Base-by-base conservation (phyloP, 37 sponge, comb jelly and placozoan genomes). In the Chondrilla cf. caribensis region DNA sequence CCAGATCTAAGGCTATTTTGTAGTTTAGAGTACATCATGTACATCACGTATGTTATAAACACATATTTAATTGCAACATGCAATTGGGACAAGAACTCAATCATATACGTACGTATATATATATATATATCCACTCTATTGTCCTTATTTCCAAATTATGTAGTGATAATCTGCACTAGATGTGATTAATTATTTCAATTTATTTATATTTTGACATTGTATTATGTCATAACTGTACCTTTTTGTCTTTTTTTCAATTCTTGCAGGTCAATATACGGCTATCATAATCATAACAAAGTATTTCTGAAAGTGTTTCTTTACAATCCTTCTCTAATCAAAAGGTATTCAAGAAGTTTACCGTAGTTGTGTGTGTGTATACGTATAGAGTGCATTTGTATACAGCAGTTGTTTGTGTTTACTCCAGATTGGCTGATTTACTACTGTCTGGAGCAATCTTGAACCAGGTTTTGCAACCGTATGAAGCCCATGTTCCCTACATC, bases 301-400 rank as follows among this genome's bases (percentile, higher is more conserved):
- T 96, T 93, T 64, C 83, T 96, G 38, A 93, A 93, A 81, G 81
- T 96, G 28, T 96, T 86, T 79, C 81, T 96, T 5, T 93, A 91
- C 38, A 93, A 88, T 54, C 97, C 97, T 55, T 43, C 43, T 6
- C 47, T 85, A 21, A 79, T 89, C 11, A 84, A 81, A 81, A 86
- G 89, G 95, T 94, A 17, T 80, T n/a, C 80, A 51, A 4, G 7
- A 39, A 1, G 35, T 67, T 24, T 2, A 51, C 19, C 19, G 54
- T 2, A 3, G 36, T 35, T 60, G 31, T 87, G 24, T 29, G 26
- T 18, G 1, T 58, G 47, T 38, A 38, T 22, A 5, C 8, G 39
- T 38, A 28, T 72, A 14, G 64, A 22, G 18, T 24, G 31, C 24
- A 62, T 32, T 8, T 83, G 19, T 38, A 9, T 22, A 17, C 38